A percentile compares a stretch with the other conserved stretches of the same genome.
These are phyloP conservation scores for Mastomys coucha DNA, from an alignment of 2,113 vertebrate genomes.

Conservation along the genomic window DNA sequence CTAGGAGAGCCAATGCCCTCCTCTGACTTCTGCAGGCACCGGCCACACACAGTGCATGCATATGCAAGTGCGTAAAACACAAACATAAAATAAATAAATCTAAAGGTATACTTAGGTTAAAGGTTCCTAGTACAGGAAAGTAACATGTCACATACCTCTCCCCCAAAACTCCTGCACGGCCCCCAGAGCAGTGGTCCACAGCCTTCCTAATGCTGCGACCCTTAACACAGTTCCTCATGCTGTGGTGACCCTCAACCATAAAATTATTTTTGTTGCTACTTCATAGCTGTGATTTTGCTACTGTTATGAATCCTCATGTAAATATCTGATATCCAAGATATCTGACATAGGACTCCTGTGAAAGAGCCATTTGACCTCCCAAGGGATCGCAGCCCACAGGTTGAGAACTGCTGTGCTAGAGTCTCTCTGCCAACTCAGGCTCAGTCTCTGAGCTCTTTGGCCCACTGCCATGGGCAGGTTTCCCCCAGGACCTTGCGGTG, in stretches of 20 bases:
- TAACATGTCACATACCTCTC: background rate
- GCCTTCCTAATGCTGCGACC: background rate
- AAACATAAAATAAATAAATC: background rate
- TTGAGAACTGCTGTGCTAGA: background rate
- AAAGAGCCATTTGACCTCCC: background rate
- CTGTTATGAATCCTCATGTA: background rate
- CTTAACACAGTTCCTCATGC: background rate
- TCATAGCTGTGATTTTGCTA: background rate
- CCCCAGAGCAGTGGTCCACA: background rate
- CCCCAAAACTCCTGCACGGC: background rate
- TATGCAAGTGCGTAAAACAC: background rate
- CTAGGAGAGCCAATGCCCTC: background rate
- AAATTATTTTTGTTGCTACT: background rate
- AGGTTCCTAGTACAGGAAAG: background rate
- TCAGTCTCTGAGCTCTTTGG: background rate
- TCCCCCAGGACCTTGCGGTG: background rate
- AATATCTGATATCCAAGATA: background rate
- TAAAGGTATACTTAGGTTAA: background rate
- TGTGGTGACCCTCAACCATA: background rate
- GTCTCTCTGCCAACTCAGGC: background rate
- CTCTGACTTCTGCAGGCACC: background rate
- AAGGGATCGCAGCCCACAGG: background rate
- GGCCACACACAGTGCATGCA: background rate
- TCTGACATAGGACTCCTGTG: background rate
- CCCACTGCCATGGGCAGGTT: background rate